These are phyloP conservation scores for Cyclargus thomasi DNA, from an alignment of 1,140 invertebrate species.

Conservation along the genomic window DNA sequence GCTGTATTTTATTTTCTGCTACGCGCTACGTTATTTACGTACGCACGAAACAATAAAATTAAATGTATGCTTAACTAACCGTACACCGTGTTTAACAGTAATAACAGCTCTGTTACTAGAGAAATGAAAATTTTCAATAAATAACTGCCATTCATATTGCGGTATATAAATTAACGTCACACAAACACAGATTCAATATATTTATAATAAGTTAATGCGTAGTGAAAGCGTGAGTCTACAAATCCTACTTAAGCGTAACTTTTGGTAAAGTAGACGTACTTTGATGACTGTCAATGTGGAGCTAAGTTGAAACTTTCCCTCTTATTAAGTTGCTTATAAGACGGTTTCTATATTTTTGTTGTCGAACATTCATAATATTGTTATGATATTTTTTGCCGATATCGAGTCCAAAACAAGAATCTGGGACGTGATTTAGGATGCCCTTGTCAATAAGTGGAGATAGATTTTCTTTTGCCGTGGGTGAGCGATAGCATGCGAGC, in stretches of 20 bases:
- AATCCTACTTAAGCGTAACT: slow-evolving; percentile 70
- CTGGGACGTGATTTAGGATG: neutral
- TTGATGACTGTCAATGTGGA: slow-evolving; percentile 64
- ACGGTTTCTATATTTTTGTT: slow-evolving; percentile 41
- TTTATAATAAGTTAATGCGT: slow-evolving; percentile 21
- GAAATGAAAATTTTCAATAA: neutral
- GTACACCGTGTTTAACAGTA: neutral
- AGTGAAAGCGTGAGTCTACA: slow-evolving; percentile 48
- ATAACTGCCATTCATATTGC: neutral
- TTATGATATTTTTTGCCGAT: neutral
- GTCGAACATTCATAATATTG: slow-evolving; percentile 31
- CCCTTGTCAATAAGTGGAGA: too few relatives aligned
- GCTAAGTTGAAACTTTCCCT: slow-evolving; percentile 63
- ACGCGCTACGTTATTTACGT: neutral
- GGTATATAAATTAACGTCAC: neutral
- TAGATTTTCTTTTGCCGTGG: too few relatives aligned
- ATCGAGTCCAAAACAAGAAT: neutral
- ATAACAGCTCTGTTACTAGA: neutral
- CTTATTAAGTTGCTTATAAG: slow-evolving; percentile 70
- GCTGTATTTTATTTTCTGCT: neutral
- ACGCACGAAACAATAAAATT: neutral
- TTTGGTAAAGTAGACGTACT: slow-evolving; percentile 65
- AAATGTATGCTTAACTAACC: neutral
- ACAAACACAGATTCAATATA: neutral
- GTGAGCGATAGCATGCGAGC: too few relatives aligned